Base-by-base conservation (phyloP, 2,797 vertebrate genomes). In the Sebastes variabilis region DNA sequence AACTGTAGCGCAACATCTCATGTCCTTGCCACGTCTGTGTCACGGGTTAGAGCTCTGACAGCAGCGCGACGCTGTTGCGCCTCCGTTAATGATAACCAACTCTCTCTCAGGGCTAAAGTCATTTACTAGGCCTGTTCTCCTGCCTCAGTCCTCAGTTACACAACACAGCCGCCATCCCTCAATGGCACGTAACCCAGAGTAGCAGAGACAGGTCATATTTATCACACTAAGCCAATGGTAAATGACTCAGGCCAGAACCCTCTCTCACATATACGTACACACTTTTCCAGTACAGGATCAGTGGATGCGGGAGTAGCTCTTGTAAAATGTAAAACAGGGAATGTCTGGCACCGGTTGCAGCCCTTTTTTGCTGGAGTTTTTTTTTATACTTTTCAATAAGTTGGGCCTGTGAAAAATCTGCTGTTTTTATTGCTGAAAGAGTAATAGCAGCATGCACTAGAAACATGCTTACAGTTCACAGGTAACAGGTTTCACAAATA, bases 101-200 rank as follows among this genome's bases (percentile, higher is more conserved):
- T 80, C 84, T 76, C 80, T 88, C 76, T 69, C 92, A 93, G 91
- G 93, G 92, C 88, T 91, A 78, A 82, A 94, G 86, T 89, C 88
- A 92, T 94, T 92, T 88, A 86, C 81, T 64, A 87, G 49, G 46
- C 81, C 79, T 34, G 84, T 75, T 87, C 81, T 73, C 54, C 71
- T 12, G 81, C 81, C 83, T 83, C 88, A 62, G 83, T 85, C 81
- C 85, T 88, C 87, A 80, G 90, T 70, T 81, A 87, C 80, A 72
- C 75, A 91, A 82, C 85, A 84, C 92, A 89, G 89, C 88, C 84
- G 56, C 86, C 75, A 91, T 91, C 89, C 84, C 66, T 93, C 92
- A 93, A 69, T 72, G 74, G 88, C 88, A 84, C 87, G 75, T 67
- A 88, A 86, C 71, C 84, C 82, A 80, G 88, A 86, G 90, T 22